phyloP scores from a whole-genome alignment of 2,888 invertebrate genomes.

The Aleiodes alternator region DNA sequence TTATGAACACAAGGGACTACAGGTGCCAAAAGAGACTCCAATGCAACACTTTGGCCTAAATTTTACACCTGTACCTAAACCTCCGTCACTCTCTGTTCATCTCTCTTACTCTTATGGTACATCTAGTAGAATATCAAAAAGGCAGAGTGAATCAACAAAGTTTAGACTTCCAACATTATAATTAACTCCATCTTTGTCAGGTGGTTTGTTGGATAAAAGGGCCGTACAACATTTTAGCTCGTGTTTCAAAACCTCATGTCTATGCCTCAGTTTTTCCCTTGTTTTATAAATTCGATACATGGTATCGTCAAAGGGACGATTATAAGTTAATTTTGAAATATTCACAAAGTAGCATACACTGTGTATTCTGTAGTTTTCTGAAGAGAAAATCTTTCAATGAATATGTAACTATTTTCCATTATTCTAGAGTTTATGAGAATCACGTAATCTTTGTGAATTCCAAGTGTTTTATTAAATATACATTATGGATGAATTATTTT shows the following conservation, averaged over 20 bases:
- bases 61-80: conserved; percentile 47
- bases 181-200: conserved; percentile 42
- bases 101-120: neutral
- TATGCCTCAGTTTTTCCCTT: neutral
- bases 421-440: too few relatives aligned
- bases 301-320: conserved; percentile 13
- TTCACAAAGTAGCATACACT: neutral
- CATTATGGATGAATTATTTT: too few relatives aligned
- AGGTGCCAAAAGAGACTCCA: conserved; percentile 62
- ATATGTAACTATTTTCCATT: too few relatives aligned
- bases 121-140: neutral
- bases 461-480: too few relatives aligned
- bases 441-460: too few relatives aligned
- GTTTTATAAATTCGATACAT: conserved; percentile 1
- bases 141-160: conserved; percentile 49
- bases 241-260: conserved; percentile 17
- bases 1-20: conserved; percentile 61
- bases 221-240: conserved; percentile 14
- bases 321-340: neutral
- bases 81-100: neutral
- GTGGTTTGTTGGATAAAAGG: conserved; percentile 22
- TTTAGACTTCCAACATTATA: conserved; percentile 43
- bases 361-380: too few relatives aligned
- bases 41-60: conserved; percentile 60
- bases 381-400: too few relatives aligned